These are phyloP conservation scores for Phymorhynchus buccinoides DNA, from an alignment of 1,140 invertebrate genomes.

Conservation along the genomic window DNA sequence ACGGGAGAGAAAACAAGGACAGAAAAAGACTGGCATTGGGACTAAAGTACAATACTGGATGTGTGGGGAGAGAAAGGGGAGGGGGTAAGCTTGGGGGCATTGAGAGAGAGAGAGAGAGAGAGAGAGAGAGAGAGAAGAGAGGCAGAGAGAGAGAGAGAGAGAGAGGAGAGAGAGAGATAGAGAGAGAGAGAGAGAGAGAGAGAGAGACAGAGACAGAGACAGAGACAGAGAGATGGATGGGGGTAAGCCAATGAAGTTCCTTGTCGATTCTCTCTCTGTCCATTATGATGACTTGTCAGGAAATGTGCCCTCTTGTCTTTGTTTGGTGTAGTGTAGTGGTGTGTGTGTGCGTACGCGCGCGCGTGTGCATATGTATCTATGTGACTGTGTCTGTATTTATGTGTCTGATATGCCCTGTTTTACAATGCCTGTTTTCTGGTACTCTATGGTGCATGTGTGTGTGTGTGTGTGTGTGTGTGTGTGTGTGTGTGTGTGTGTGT, in stretches of 20 bases:
- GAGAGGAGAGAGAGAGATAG: background rate
- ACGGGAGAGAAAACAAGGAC: too few relatives aligned
- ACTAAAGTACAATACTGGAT: too few relatives aligned
- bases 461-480: background rate
- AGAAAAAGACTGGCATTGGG: too few relatives aligned
- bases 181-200: conserved; percentile 19
- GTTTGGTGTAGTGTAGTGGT: background rate
- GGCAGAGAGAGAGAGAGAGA: background rate
- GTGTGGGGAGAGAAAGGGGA: too few relatives aligned
- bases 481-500: background rate
- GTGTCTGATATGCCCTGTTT: background rate
- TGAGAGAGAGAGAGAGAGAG: too few relatives aligned
- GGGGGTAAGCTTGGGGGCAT: too few relatives aligned
- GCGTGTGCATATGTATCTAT: background rate
- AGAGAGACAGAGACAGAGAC: background rate
- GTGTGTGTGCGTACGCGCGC: background rate
- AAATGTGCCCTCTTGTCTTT: too few relatives aligned
- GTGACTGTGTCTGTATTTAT: background rate
- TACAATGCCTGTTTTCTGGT: background rate
- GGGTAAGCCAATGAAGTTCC: too few relatives aligned
- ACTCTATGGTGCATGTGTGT: background rate
- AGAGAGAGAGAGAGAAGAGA: too few relatives aligned
- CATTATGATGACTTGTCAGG: too few relatives aligned
- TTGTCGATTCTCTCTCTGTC: too few relatives aligned
- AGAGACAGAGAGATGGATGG: background rate